These are phyloP conservation scores for Rousettus leschenaultii DNA, from an alignment of 2,113 vertebrate genomes.

Conservation along the genomic window DNA sequence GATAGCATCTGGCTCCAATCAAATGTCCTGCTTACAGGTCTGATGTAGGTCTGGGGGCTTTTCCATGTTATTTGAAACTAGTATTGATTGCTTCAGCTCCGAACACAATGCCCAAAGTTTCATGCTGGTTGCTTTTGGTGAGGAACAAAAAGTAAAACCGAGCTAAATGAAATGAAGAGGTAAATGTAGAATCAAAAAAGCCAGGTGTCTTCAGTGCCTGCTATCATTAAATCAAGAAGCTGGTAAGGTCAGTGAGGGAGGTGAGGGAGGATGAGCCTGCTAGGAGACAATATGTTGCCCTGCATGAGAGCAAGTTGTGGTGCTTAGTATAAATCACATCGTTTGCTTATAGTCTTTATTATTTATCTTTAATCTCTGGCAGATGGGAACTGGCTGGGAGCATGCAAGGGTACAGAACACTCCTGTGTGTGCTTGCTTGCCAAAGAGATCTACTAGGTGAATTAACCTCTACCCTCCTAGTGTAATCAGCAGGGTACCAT, in stretches of 20 bases:
- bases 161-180: conserved; percentile 40
- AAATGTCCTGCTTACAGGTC: not conserved
- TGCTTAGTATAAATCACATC: not conserved
- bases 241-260: not conserved
- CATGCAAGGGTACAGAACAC: not conserved
- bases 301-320: not conserved
- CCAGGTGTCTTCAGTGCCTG: not conserved
- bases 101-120: not conserved
- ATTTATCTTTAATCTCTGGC: not conserved
- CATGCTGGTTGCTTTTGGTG: conserved; percentile 4
- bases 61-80: conserved; percentile 1
- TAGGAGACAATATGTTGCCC: not conserved
- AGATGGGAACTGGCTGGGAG: not conserved
- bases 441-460: not conserved
- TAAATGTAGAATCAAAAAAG: not conserved
- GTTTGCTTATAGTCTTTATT: not conserved
- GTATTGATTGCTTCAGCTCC: conserved; percentile 27
- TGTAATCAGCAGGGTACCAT: not conserved
- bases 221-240: not conserved
- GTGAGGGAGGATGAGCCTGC: not conserved
- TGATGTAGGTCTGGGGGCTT: not conserved
- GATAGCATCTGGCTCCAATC: not conserved
- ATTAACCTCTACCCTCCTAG: not conserved
- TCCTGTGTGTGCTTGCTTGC: not conserved
- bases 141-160: not conserved